Base-by-base conservation (phyloP, 2,797 vertebrate species). In the Percopsis omiscomaycus region DNA sequence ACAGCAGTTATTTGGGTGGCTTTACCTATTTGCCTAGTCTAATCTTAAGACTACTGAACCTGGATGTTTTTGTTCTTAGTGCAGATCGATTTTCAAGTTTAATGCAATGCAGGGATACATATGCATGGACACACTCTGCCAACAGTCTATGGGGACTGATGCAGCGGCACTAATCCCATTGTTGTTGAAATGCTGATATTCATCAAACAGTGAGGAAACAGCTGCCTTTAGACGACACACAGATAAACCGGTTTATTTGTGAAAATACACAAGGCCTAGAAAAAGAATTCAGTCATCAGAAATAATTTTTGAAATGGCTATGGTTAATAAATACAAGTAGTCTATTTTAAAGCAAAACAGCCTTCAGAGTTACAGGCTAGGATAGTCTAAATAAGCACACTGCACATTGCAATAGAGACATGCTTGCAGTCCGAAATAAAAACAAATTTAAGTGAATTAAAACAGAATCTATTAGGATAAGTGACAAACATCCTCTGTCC, bases 151-250 rank as follows among this genome's bases (percentile, higher is more conserved):
- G 57, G 62, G 56, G 42, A 32, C 60, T 61, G 62, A 57, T 46
- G 72, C 75, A 66, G 81, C 77, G 60, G 74, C 75, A 81, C 59
- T 88, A 86, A 89, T 86, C 83, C 80, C 15, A 71, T 78, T 83
- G 81, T 82, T 88, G 80, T 86, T 84, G 74, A 81, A 81, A 80
- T 78, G 64, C 72, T 68, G 77, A 83, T 79, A 22, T 37, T 47
- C 76, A 84, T 81, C 81, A 69, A 61, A 70, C 14, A 59, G 14
- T 37, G 9, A 48, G 47, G 3, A 56, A 30, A 70, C 83, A 77
- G 67, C 79, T 81, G 77, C 62, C 53, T 71, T 22, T 58, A 66
- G 58, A 59, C 57, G 45, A 2, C 27, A 55, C 11, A 60, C 59
- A 63, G 30, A 51, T 56, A 51, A 10, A 54, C 53, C 30, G 11